A percentile compares a stretch with the other conserved stretches of the same genome.
Evolutionary conservation across 2,113 vertebrate genomes (phyloP).

Genomic region (Oreochromis tanganicae): DNA sequence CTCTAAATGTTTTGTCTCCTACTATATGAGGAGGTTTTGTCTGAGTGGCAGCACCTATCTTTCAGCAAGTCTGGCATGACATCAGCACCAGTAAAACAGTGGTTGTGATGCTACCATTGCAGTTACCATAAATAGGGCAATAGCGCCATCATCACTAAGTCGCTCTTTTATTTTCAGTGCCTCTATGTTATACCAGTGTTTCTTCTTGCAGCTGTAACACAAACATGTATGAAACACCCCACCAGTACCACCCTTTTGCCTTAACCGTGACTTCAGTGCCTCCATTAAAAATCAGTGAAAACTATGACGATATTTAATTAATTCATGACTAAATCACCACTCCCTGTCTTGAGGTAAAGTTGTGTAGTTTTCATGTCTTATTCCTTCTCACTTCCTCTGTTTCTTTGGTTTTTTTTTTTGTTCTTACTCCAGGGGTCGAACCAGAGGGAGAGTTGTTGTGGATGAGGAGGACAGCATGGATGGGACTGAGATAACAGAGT

Average conservation of each 20-base stretch:
- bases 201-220: neutral
- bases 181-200: neutral
- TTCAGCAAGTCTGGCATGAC: neutral
- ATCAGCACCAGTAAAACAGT: neutral
- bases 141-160: neutral
- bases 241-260: neutral
- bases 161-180: neutral
- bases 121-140: neutral
- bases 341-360: neutral
- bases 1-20: neutral
- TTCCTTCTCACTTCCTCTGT: neutral
- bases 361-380: neutral
- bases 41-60: neutral
- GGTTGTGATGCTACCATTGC: neutral
- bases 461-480: slow-evolving; percentile 98
- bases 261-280: slow-evolving; percentile 23
- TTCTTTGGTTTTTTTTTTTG: neutral
- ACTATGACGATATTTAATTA: slow-evolving; percentile 58
- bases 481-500: slow-evolving; percentile 86
- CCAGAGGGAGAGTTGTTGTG: slow-evolving; percentile 84
- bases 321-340: slow-evolving; percentile 17
- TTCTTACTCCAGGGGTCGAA: slow-evolving; percentile 81
- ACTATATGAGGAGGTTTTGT: neutral
- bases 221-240: neutral
- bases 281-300: slow-evolving; percentile 47